These are phyloP conservation scores for Paedocypris micromegethes DNA, from an alignment of 2,797 vertebrate genomes.

Conservation along the genomic window DNA sequence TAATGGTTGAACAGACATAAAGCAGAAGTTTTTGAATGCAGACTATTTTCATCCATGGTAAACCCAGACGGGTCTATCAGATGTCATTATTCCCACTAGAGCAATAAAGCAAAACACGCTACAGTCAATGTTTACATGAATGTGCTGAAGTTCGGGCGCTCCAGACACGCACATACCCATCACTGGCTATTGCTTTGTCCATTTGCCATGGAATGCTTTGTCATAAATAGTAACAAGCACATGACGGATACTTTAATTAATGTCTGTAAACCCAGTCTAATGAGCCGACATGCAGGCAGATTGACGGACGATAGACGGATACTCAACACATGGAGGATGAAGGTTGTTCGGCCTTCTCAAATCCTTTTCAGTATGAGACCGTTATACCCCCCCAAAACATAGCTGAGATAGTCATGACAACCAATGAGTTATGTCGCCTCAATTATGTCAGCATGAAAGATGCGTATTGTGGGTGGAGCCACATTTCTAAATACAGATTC, in stretches of 20 bases:
- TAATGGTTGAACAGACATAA: too few species aligned
- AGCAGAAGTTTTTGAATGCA: neutral
- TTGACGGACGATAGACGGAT: conserved; percentile 40
- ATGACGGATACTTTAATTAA: conserved; percentile 41
- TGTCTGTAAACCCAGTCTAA: conserved; percentile 46
- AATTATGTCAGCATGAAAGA: too few species aligned
- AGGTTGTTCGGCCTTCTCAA: neutral
- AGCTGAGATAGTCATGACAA: too few species aligned
- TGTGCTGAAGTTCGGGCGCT: conserved; percentile 26
- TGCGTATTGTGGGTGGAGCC: too few species aligned
- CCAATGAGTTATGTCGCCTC: too few species aligned
- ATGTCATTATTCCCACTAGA: conserved; percentile 22
- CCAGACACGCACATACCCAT: conserved; percentile 36
- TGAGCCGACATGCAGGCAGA: conserved; percentile 44
- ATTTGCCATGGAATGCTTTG: conserved; percentile 31
- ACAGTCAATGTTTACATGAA: conserved; percentile 43
- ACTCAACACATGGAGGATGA: conserved; percentile 10
- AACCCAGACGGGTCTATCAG: conserved; percentile 19
- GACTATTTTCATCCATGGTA: conserved; percentile 24
- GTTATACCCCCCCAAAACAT: too few species aligned
- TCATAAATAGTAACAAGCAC: conserved; percentile 53
- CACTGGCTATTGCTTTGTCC: conserved; percentile 20
- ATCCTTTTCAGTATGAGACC: too few species aligned
- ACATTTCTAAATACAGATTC: too few species aligned
- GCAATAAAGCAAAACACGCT: conserved; percentile 24